These are phyloP conservation scores for Aleadryas rufinucha DNA, from an alignment of 2,113 vertebrate species.

Conservation along the genomic window DNA sequence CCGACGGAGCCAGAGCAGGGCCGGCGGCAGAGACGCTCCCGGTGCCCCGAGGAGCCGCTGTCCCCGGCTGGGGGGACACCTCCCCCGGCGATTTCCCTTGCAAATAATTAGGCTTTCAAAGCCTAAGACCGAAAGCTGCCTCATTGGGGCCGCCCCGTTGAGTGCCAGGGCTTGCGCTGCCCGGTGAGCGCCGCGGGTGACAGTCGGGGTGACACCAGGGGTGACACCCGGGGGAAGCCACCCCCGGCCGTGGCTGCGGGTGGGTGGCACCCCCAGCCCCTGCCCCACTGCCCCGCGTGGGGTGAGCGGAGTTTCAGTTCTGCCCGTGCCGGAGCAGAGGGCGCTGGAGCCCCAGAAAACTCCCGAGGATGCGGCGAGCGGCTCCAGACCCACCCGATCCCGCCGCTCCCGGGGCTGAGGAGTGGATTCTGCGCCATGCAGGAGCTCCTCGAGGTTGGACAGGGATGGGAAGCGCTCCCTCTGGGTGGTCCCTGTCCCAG, in stretches of 20 bases:
- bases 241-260: background rate
- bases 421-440: rapidly evolving
- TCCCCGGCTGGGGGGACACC: background rate
- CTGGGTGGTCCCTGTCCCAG: rapidly evolving
- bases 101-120: rapidly evolving
- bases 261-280: background rate
- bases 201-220: rapidly evolving
- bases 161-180: background rate
- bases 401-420: rapidly evolving
- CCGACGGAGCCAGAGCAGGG: rapidly evolving
- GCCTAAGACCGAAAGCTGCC: rapidly evolving
- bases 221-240: background rate
- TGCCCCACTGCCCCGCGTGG: background rate
- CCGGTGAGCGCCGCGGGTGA: background rate
- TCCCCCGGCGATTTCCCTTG: background rate
- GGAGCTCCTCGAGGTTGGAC: rapidly evolving
- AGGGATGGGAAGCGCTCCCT: rapidly evolving
- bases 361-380: background rate
- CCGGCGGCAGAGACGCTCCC: background rate
- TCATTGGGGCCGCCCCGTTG: rapidly evolving
- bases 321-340: conserved; percentile 39
- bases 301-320: background rate
- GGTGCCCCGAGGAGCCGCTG: too few species aligned
- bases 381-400: background rate
- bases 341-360: conserved; percentile 40